A percentile compares a stretch with the other conserved stretches of the same genome.
Evolutionary conservation across 2,113 vertebrate species (phyloP).

Genomic region (Canis aureus): DNA sequence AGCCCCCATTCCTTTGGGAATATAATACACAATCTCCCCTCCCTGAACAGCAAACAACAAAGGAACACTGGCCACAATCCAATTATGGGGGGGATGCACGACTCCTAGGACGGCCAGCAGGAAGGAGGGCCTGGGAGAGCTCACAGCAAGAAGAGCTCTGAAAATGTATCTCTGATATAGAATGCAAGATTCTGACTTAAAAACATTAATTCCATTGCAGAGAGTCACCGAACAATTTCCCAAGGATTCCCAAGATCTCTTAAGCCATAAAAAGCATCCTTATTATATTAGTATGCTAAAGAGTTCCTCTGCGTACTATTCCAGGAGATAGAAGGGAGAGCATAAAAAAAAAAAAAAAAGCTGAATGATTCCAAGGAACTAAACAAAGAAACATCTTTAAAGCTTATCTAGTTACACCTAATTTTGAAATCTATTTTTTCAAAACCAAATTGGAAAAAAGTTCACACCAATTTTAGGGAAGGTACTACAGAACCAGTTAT

Average conservation of each 20-base stretch:
- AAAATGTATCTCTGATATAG: conserved; percentile 66
- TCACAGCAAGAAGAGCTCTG: conserved; percentile 58
- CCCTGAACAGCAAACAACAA: conserved; percentile 70
- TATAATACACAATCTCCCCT: conserved; percentile 23
- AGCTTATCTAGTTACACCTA: conserved; percentile 57
- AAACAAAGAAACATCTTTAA: conserved; percentile 77
- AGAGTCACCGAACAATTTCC: conserved; percentile 73
- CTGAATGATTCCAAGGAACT: conserved; percentile 70
- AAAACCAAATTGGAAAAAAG: conserved; percentile 65
- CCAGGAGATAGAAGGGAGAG: conserved; percentile 62
- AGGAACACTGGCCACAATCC: conserved; percentile 67
- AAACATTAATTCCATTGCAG: conserved; percentile 75
- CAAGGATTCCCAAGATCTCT: conserved; percentile 79
- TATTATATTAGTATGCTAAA: conserved; percentile 79
- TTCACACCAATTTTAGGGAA: conserved; percentile 54
- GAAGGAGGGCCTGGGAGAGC: conserved; percentile 24
- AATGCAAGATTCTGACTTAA: conserved; percentile 67
- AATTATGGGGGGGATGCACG: conserved; percentile 40
- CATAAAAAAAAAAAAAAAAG: background rate
- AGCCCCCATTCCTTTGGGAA: conserved; percentile 3
- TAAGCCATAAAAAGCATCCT: conserved; percentile 75
- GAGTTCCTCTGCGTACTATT: conserved; percentile 69
- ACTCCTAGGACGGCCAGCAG: conserved; percentile 35
- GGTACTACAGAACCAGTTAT: conserved; percentile 47
- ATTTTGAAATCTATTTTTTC: conserved; percentile 68